Conservation (phyloP, 92 coral and sea anemone genomes). For the Bergia puertoricense region DNA sequence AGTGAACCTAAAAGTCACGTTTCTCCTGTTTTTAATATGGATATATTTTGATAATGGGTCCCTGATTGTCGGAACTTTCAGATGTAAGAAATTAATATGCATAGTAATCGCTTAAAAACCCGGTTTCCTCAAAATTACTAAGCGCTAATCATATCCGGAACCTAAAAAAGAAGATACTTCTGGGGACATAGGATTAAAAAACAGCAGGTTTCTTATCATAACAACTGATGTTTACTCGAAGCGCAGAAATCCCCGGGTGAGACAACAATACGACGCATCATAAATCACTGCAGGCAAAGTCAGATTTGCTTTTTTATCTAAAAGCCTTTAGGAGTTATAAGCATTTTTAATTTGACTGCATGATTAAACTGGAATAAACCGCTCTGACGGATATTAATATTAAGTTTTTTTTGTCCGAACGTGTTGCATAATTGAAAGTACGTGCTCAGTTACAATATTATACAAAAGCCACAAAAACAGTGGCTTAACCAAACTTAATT, state of each 20-base stretch:
- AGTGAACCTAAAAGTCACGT: too few relatives aligned
- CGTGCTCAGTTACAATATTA: not conserved
- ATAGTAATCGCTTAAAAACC: not conserved
- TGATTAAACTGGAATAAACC: not conserved
- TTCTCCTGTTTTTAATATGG: too few relatives aligned
- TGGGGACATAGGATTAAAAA: not conserved
- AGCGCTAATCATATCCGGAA: not conserved
- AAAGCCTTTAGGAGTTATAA: not conserved
- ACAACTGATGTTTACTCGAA: not conserved
- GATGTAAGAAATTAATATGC: too few relatives aligned
- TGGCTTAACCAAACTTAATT: too few relatives aligned
- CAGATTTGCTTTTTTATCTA: not conserved
- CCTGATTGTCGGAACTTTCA: not conserved
- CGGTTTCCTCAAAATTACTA: not conserved
- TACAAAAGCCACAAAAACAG: too few relatives aligned
- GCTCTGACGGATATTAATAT: not conserved
- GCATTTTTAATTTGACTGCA: too few relatives aligned
- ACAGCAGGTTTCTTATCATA: not conserved
- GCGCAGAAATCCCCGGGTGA: not conserved
- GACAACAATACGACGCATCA: not conserved
- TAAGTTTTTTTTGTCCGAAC: not conserved
- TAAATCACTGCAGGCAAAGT: too few relatives aligned
- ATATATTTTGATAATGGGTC: not conserved
- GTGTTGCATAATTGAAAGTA: not conserved
- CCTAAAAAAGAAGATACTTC: not conserved